phyloP scores from a whole-genome alignment of 1,140 invertebrate genomes.

The Nasonia vitripennis region DNA sequence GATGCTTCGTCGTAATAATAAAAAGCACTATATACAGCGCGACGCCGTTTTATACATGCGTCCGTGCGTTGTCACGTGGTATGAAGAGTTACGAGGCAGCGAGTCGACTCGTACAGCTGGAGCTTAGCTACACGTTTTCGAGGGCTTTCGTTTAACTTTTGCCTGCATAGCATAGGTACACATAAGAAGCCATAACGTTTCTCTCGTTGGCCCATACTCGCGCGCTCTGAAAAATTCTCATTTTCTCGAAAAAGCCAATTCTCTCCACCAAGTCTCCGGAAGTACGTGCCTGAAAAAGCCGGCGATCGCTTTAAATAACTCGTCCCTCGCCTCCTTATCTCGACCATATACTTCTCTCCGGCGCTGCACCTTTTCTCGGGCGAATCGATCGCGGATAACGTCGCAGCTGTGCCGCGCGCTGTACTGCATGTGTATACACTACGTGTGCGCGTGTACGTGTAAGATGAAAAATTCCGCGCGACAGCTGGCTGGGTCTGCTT shows the following conservation, averaged over 20 bases:
- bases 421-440: not conserved
- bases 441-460: no score
- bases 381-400: conserved; percentile 39
- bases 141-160: not conserved
- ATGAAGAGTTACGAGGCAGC: not conserved
- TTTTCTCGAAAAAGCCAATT: not conserved
- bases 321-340: conserved; percentile 41
- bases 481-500: conserved; percentile 14
- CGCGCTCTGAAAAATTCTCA: not conserved
- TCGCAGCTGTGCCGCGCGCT: conserved; percentile 22
- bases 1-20: not conserved
- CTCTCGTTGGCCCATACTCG: no score
- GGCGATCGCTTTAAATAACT: not conserved
- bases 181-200: no score
- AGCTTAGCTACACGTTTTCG: not conserved
- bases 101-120: not conserved
- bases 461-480: conserved; percentile 38
- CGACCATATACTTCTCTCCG: not conserved
- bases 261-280: not conserved
- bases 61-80: not conserved
- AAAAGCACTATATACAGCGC: no score
- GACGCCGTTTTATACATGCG: not conserved
- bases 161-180: no score
- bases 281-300: not conserved
- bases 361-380: conserved; percentile 33